Base-by-base conservation (phyloP, 1,140 invertebrate genomes). In the Maniola jurtina region DNA sequence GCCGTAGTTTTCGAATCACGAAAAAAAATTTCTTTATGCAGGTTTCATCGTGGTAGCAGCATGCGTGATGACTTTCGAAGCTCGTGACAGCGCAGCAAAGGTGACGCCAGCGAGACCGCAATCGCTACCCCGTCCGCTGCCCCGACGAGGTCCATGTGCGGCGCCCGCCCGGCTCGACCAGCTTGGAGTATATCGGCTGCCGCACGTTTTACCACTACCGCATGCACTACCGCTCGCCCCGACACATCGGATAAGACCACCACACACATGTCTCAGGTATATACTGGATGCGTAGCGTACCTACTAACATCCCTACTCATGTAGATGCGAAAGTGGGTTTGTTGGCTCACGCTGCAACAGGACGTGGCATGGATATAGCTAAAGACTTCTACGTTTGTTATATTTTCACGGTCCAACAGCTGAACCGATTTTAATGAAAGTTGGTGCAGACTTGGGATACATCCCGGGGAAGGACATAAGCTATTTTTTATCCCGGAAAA, bases 11-110 rank as follows among this genome's bases (percentile, higher is more conserved):
- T n/a, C n/a, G n/a, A n/a, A n/a, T n/a, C n/a, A n/a, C n/a, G n/a
- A 42, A 42, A 9, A 42, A 57, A 38, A 50, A 64, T 47, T 36
- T n/a, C 1, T n/a, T 2, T 25, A 25, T 91, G 35, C 85, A 97
- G 96, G 96, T 14, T 97, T 98, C 79, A 97, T 98, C 62, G 96
- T 98, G 5, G 96, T 98, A 1, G 97, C 97, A 6, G 96, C 96
- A 0, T 98, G 96, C 73, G 97, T 98, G n/a, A 97, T 98, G 96
- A 98, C 97, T 0, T 98, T 98, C 76, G 97, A 98, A 81, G 96
- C 96, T 0, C 92, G 96, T 0, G 96, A 97, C 83, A 96, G 95
- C 48, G 96, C 96, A 0, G 96, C 96, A 0, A 97, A 97, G 83
- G 96, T 97, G 11, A 96, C 96, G 10, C 96, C 96, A 2, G 95